Evolutionary conservation across 2,888 invertebrate genomes (phyloP), one percentile per base, ranked within the genome.

Genomic region (Aspidiotus rigidus): DNA sequence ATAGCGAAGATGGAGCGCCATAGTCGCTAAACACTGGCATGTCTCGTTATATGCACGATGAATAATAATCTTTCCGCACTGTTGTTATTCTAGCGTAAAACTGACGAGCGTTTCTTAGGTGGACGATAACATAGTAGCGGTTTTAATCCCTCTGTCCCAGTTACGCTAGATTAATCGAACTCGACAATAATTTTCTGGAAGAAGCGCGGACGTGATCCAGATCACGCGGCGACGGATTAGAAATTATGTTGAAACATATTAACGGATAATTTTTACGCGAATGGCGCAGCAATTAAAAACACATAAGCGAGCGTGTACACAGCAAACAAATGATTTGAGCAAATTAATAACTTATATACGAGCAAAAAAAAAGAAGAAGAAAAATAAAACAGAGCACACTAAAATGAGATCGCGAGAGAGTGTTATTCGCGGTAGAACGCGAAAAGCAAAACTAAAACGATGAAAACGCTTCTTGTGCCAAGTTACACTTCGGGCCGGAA

Each of bases 401-500:
- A 62, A 60, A 69, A 69, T 40, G 53, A 41, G 66, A 56, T 16
- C 55, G 56, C 61, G 62, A 67, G 60, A 67, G 53, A 40, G 39
- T 57, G 61, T 69, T 69, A 69, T 62, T 69, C 61, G 69, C 61
- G 61, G 62, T 41, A 28, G 61, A 55, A 69, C 61, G 62, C 54
- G 44, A 60, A 62, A 41, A 69, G 44, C 40, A 62, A 61, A 69
- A 69, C 69, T 62, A 69, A 69, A 61, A 69, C 60, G 62, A 61
- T 69, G 55, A 69, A 69, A 69, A 39, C 56, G 44, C 28, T 57
- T 66, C 56, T 44, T 41, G 42, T 66, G 66, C 66, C 66, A 66
- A 66, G 66, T 66, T 49, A 60, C 49, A 66, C 66, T 66, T 60
- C 59, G 60, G 57, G 59, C 66, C 66, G 66, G 66, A 66, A 66